A percentile compares a stretch with the other conserved stretches of the same genome.
Evolutionary conservation across 2,888 invertebrate species (phyloP).

Genomic region (Clivina fossor): DNA sequence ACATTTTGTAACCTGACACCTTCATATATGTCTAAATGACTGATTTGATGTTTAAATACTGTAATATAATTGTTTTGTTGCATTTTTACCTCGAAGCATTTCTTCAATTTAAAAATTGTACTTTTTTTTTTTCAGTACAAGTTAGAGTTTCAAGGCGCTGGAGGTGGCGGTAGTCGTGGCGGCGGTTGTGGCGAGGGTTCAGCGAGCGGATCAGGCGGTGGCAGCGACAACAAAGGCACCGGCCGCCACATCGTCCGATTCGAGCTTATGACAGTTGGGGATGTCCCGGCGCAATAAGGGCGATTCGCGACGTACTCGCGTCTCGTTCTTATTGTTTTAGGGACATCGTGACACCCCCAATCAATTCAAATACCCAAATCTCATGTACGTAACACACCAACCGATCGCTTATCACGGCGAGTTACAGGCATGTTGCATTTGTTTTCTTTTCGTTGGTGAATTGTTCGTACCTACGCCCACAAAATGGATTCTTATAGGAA

Average conservation of each 20-base stretch:
- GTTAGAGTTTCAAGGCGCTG: constrained; percentile 87
- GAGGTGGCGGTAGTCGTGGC: constrained; percentile 71
- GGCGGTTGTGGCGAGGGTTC: constrained; percentile 79
- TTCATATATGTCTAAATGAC: constrained; percentile 12
- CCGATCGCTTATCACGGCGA: neutral
- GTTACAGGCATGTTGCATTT: neutral
- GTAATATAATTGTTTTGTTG: too few species aligned
- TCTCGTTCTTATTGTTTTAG: constrained; percentile 94
- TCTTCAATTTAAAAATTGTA: constrained; percentile 25
- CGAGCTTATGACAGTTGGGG: constrained; percentile 97
- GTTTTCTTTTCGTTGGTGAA: neutral
- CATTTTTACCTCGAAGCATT: too few species aligned
- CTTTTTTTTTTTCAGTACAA: constrained; percentile 72
- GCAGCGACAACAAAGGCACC: constrained; percentile 62
- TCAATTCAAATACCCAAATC: neutral
- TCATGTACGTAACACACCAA: neutral
- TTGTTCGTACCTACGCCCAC: too few species aligned
- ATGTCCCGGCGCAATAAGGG: constrained; percentile 98
- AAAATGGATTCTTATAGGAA: too few species aligned
- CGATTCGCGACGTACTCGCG: constrained; percentile 92
- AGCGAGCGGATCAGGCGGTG: constrained; percentile 72
- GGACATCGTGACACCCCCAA: constrained; percentile 43
- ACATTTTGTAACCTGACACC: too few species aligned
- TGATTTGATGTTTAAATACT: too few species aligned
- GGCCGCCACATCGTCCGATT: constrained; percentile 81